Evolutionary conservation across 2,888 invertebrate species (phyloP).

Genomic region (Tiliacea citrago): DNA sequence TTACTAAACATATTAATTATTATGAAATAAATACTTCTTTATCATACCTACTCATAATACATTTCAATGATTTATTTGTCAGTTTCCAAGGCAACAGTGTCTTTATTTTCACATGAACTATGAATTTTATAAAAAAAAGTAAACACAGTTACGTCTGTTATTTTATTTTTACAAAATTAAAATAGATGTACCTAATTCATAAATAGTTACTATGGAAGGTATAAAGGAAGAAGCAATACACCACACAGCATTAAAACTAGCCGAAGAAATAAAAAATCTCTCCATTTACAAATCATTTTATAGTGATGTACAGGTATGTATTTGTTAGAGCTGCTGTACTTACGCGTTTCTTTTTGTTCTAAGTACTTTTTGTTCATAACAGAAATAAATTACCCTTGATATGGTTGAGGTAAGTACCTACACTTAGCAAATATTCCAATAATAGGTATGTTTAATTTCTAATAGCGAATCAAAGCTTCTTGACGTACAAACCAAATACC

Average conservation of each 20-base stretch:
- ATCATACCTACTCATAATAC: slow-evolving; percentile 8
- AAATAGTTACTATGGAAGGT: slow-evolving; percentile 84
- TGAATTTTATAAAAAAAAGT: slow-evolving; percentile 82
- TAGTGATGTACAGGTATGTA: slow-evolving; percentile 94
- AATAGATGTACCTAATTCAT: slow-evolving; percentile 67
- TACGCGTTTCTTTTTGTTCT: not conserved
- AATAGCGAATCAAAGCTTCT: not conserved
- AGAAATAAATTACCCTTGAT: not conserved
- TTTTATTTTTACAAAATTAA: slow-evolving; percentile 80
- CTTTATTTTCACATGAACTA: slow-evolving; percentile 74
- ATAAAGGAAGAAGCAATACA: slow-evolving; percentile 92
- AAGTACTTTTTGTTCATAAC: not conserved
- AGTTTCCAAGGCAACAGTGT: slow-evolving; percentile 78
- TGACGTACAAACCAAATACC: too few species aligned
- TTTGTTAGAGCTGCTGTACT: not conserved
- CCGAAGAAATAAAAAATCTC: slow-evolving; percentile 94
- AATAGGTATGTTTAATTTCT: not conserved
- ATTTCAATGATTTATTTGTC: slow-evolving; percentile 67
- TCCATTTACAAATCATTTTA: slow-evolving; percentile 94
- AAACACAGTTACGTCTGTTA: slow-evolving; percentile 79
- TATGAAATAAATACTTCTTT: slow-evolving; percentile 11
- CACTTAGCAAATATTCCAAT: slow-evolving; percentile 1
- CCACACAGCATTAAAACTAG: slow-evolving; percentile 94
- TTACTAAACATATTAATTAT: not conserved
- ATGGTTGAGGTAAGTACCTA: not conserved